These are phyloP conservation scores for Pseudocheirus occidentalis DNA, from an alignment of 2,797 vertebrate species.

Conservation along the genomic window DNA sequence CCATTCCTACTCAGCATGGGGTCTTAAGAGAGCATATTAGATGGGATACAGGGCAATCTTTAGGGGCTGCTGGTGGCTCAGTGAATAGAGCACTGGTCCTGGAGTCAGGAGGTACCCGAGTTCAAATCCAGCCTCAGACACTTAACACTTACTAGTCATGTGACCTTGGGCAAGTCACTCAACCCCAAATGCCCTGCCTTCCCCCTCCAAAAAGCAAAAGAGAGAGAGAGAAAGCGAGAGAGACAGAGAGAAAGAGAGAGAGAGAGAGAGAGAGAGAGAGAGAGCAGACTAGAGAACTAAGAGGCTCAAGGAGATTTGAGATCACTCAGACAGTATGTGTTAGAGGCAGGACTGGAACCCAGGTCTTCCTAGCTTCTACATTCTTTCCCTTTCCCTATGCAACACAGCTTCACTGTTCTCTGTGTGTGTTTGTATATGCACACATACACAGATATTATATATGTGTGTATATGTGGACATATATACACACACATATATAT, in stretches of 20 bases:
- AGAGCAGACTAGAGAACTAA: not conserved
- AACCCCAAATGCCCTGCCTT: no score
- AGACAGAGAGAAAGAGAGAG: no score
- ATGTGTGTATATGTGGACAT: not conserved
- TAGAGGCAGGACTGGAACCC: not conserved
- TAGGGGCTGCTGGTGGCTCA: no score
- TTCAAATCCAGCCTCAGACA: no score
- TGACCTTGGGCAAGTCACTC: no score
- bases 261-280: no score
- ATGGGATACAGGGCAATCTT: not conserved
- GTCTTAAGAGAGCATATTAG: not conserved
- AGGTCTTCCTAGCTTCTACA: not conserved
- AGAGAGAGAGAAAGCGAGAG: no score
- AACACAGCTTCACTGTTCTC: not conserved
- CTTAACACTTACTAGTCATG: no score
- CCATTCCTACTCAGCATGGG: not conserved
- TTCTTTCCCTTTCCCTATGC: not conserved
- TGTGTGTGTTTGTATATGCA: not conserved
- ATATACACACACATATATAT: not conserved
- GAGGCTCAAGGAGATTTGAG: not conserved
- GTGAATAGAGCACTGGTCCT: no score
- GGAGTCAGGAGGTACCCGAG: no score
- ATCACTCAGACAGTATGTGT: not conserved
- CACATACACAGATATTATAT: not conserved
- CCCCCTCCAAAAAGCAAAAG: no score